Percentiles rank a stretch among this genome's conserved stretches.
phyloP scores from a whole-genome alignment of 2,113 vertebrate genomes.

The Esox niger region DNA sequence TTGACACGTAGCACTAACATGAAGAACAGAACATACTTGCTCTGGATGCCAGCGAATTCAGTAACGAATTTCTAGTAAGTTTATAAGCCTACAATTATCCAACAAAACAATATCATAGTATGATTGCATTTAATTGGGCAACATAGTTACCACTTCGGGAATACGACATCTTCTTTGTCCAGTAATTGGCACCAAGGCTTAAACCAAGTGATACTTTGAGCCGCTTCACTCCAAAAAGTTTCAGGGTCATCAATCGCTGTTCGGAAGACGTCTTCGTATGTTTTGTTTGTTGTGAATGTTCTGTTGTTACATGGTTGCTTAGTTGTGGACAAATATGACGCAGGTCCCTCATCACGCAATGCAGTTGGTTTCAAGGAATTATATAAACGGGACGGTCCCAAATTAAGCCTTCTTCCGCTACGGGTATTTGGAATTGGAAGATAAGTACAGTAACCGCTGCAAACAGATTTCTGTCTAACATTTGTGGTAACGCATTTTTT shows the following conservation, averaged over 20 bases:
- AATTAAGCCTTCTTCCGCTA: neutral
- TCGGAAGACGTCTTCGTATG: slow-evolving; percentile 60
- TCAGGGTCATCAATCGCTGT: slow-evolving; percentile 61
- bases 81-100: no score
- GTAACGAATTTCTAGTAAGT: no score
- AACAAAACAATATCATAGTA: no score
- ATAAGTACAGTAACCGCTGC: slow-evolving; percentile 4
- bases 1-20: no score
- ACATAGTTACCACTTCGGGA: slow-evolving; percentile 70
- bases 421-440: slow-evolving; percentile 6
- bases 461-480: neutral
- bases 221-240: slow-evolving; percentile 65
- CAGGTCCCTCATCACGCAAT: neutral
- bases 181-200: slow-evolving; percentile 69
- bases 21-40: no score
- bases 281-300: slow-evolving; percentile 2
- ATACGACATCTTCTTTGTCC: slow-evolving; percentile 66
- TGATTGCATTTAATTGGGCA: no score
- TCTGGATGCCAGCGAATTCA: no score
- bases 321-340: neutral
- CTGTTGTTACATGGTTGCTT: slow-evolving; percentile 11
- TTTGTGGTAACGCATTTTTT: neutral
- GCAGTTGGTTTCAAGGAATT: neutral
- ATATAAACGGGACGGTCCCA: neutral
- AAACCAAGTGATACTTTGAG: slow-evolving; percentile 65